phyloP scores from a whole-genome alignment of 2,888 invertebrate species.

The Branchipolynoe longqiensis region DNA sequence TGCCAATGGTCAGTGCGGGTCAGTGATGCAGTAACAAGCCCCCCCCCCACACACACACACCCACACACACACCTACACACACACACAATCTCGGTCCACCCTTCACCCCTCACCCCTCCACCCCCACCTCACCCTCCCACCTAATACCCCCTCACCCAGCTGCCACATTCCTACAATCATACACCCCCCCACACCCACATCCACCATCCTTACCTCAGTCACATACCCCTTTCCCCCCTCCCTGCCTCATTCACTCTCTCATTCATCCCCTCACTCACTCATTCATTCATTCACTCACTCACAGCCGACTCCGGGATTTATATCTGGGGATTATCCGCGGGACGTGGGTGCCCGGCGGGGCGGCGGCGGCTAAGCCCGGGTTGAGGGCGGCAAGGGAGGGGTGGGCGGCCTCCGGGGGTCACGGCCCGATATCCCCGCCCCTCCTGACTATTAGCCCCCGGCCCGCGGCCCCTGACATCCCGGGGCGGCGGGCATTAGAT shows the following conservation, averaged over 20 bases:
- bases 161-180: no score
- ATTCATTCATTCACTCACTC: neutral
- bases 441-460: constrained; percentile 11
- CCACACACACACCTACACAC: neutral
- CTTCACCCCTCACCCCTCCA: no score
- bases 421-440: no score
- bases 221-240: no score
- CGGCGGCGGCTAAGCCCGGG: neutral
- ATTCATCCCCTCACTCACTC: neutral
- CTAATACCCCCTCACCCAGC: no score
- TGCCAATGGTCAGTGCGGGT: constrained; percentile 17
- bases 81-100: neutral
- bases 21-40: constrained; percentile 10
- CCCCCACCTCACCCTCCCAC: no score
- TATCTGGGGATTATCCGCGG: neutral
- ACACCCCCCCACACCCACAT: no score
- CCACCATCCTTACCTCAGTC: no score
- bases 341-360: no score
- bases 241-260: neutral
- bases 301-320: neutral
- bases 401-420: neutral
- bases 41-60: neutral
- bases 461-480: neutral
- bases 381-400: neutral
- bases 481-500: constrained; percentile 17